phyloP scores from a whole-genome alignment of 2,888 invertebrate species.

The Pollenia labialis region DNA sequence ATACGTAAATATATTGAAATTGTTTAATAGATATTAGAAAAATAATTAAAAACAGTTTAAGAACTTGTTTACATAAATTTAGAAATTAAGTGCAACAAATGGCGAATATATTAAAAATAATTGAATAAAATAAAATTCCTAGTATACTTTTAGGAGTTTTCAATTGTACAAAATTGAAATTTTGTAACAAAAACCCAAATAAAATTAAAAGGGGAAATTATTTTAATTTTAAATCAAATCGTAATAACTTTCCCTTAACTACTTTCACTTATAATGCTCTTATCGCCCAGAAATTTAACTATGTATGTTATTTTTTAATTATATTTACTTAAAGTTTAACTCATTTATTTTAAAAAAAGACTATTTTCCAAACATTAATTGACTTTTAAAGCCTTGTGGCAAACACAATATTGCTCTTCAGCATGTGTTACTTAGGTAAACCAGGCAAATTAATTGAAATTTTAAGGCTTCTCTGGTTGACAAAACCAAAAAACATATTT shows the following conservation, averaged over 20 bases:
- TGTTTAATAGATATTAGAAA: conserved; percentile 38
- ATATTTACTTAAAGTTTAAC: conserved; percentile 23
- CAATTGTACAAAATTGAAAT: not conserved
- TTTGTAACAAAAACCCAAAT: too few species aligned
- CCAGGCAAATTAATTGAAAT: conserved; percentile 36
- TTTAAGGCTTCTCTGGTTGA: not conserved
- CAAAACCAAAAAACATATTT: not conserved
- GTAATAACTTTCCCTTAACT: too few species aligned
- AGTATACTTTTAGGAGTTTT: conserved; percentile 12
- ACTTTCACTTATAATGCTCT: not conserved
- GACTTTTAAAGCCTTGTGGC: conserved; percentile 59
- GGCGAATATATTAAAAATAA: not conserved
- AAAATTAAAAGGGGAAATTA: too few species aligned
- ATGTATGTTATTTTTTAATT: conserved; percentile 23
- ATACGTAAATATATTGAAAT: not conserved
- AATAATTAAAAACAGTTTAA: conserved; percentile 39
- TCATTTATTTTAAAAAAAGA: not conserved
- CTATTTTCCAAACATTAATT: conserved; percentile 37
- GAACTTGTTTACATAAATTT: conserved; percentile 31
- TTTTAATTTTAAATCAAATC: not conserved
- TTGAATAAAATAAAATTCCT: not conserved
- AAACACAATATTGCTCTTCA: conserved; percentile 16
- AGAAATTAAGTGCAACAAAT: conserved; percentile 12
- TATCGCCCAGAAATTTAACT: not conserved
- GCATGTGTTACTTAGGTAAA: conserved; percentile 21